These are phyloP conservation scores for Crotalus adamanteus DNA, from an alignment of 2,797 vertebrate species.

Conservation along the genomic window DNA sequence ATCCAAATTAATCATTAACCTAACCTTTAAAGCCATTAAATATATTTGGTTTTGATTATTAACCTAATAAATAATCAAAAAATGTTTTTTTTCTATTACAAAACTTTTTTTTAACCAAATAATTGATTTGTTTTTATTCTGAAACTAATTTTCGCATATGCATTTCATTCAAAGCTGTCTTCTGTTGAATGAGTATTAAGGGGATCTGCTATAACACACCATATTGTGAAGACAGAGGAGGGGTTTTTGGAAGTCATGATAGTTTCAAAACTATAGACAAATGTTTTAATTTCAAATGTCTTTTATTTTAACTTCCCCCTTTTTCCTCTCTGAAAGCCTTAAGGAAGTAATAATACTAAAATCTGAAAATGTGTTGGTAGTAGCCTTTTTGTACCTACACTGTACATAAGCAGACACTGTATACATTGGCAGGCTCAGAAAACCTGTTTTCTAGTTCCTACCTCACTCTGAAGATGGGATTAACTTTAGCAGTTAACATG, in stretches of 20 bases:
- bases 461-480: neutral
- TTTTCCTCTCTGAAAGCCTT: neutral
- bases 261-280: slow-evolving; percentile 28
- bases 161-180: slow-evolving; percentile 53
- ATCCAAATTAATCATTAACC: slow-evolving; percentile 12
- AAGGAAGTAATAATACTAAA: neutral
- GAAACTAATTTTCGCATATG: slow-evolving; percentile 53
- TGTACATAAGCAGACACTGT: neutral
- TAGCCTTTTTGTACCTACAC: neutral
- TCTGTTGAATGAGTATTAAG: slow-evolving; percentile 46
- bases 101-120: slow-evolving; percentile 33
- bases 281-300: slow-evolving; percentile 22
- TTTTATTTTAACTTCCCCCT: neutral
- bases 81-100: neutral
- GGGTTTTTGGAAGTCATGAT: neutral
- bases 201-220: slow-evolving; percentile 15
- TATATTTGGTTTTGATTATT: slow-evolving; percentile 29
- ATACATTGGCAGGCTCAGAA: neutral
- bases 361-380: neutral
- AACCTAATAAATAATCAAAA: neutral
- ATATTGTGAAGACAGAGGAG: slow-evolving; percentile 25
- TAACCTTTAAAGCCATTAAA: slow-evolving; percentile 33
- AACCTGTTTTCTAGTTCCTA: too few species aligned
- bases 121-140: slow-evolving; percentile 49
- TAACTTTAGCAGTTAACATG: neutral